These are phyloP conservation scores for Zootoca vivipara DNA, from an alignment of 2,113 vertebrate species.

Conservation along the genomic window DNA sequence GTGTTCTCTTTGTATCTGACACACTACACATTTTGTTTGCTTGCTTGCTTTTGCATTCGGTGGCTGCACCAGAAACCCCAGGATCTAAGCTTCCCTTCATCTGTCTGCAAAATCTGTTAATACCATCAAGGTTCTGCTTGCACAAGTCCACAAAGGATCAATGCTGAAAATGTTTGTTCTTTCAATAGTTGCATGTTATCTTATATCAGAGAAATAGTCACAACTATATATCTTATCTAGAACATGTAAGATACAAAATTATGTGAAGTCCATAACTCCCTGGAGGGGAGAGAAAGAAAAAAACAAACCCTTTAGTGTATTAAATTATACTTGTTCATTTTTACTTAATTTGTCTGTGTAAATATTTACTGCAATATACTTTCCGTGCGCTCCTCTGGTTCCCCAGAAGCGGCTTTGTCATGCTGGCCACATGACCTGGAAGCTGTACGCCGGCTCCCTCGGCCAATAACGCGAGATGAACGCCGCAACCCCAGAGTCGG, in stretches of 20 bases:
- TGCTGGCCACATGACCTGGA: too few relatives aligned
- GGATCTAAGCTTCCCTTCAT: neutral
- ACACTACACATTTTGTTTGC: neutral
- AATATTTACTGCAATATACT: neutral
- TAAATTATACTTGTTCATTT: neutral
- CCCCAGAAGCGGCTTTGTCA: too few relatives aligned
- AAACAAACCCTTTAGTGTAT: accelerated
- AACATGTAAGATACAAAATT: neutral
- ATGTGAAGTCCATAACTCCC: neutral
- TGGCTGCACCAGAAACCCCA: neutral
- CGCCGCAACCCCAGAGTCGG: too few relatives aligned
- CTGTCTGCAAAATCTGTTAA: neutral
- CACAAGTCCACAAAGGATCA: neutral
- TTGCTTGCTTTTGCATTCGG: neutral
- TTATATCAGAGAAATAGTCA: neutral
- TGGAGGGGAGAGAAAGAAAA: neutral
- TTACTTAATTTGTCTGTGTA: neutral
- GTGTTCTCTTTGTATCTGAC: neutral
- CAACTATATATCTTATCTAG: neutral
- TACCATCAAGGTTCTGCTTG: neutral
- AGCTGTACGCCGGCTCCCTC: too few relatives aligned
- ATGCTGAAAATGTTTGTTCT: neutral
- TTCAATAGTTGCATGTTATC: neutral
- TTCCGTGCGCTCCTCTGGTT: too few relatives aligned
- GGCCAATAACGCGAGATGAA: too few relatives aligned